Evolutionary conservation across 2,888 invertebrate genomes (phyloP).

Genomic region (Blera fallax): DNA sequence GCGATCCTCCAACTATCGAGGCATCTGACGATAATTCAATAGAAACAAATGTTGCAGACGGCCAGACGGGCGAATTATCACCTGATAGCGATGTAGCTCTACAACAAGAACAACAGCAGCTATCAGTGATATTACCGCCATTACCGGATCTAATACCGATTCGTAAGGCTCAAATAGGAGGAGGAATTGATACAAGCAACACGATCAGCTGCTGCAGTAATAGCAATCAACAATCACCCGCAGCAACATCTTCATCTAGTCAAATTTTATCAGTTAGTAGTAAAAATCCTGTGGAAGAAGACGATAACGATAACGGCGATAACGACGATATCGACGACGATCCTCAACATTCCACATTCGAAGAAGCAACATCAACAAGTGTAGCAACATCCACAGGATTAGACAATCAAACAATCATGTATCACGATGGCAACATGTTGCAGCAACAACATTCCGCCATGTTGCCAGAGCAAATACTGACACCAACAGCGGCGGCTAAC

Average conservation of each 20-base stretch:
- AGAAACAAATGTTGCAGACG: slow-evolving; percentile 30
- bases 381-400: slow-evolving; percentile 35
- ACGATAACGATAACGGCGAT: neutral
- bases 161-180: slow-evolving; percentile 60
- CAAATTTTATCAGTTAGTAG: slow-evolving; percentile 70
- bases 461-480: slow-evolving; percentile 35
- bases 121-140: slow-evolving; percentile 57
- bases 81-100: slow-evolving; percentile 52
- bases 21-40: slow-evolving; percentile 22
- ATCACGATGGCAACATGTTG: slow-evolving; percentile 64
- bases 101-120: slow-evolving; percentile 1
- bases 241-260: slow-evolving; percentile 65
- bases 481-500: slow-evolving; percentile 4
- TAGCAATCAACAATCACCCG: slow-evolving; percentile 32
- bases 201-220: slow-evolving; percentile 2
- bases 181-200: slow-evolving; percentile 37
- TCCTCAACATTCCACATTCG: slow-evolving; percentile 67
- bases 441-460: slow-evolving; percentile 51
- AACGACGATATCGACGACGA: neutral
- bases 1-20: slow-evolving; percentile 49
- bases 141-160: slow-evolving; percentile 67
- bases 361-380: slow-evolving; percentile 59
- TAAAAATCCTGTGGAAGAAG: slow-evolving; percentile 48
- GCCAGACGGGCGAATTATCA: slow-evolving; percentile 8
- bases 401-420: slow-evolving; percentile 69